phyloP scores from a whole-genome alignment of 2,113 vertebrate genomes.

The Sitta europaea region DNA sequence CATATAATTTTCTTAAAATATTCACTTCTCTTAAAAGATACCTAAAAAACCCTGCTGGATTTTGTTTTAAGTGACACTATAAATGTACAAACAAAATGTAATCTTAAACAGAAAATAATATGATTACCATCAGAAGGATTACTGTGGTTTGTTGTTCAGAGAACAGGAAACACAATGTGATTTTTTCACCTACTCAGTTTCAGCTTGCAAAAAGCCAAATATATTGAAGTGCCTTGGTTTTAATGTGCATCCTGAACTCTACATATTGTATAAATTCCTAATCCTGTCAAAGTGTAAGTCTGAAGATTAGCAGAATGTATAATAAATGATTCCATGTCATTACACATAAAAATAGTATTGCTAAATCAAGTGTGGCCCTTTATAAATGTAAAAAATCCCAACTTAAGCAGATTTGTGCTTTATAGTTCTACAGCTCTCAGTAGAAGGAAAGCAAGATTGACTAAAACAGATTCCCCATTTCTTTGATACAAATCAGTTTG shows the following conservation, averaged over 20 bases:
- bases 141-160: conserved; percentile 62
- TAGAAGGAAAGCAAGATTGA: neutral
- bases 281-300: conserved; percentile 68
- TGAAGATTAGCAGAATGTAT: conserved; percentile 77
- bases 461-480: conserved; percentile 29
- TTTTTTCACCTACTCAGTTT: conserved; percentile 55
- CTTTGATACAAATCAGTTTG: conserved; percentile 42
- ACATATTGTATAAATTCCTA: conserved; percentile 70
- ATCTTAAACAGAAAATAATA: conserved; percentile 67
- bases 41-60: conserved; percentile 44
- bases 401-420: conserved; percentile 60
- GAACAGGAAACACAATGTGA: conserved; percentile 62
- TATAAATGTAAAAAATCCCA: conserved; percentile 58
- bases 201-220: conserved; percentile 61
- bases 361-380: conserved; percentile 72
- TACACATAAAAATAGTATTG: conserved; percentile 71
- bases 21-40: conserved; percentile 45
- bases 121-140: conserved; percentile 66
- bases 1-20: conserved; percentile 57
- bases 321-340: conserved; percentile 71
- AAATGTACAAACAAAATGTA: conserved; percentile 65
- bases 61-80: conserved; percentile 66
- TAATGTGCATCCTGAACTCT: conserved; percentile 61
- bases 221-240: conserved; percentile 68
- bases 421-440: conserved; percentile 28